Base-by-base conservation (phyloP, 2,797 vertebrate genomes). In the Xenentodon cancila region DNA sequence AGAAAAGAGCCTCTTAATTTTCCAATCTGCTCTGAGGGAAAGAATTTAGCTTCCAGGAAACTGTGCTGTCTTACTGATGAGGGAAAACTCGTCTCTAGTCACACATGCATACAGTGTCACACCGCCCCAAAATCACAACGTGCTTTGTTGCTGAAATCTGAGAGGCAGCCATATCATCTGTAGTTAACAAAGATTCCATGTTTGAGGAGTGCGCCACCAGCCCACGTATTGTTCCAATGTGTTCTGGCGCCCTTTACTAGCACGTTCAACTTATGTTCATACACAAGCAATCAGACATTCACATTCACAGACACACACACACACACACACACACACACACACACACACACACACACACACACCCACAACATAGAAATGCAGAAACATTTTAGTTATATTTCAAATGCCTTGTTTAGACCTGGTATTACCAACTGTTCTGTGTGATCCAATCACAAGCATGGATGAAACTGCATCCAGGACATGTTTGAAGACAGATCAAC, bases 171-270 rank as follows among this genome's bases (percentile, higher is more conserved):
- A 43, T 19, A 69, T 40, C 30, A n/a, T 61, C n/a, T n/a, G n/a
- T 25, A 25, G 25, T 63, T 62, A 53, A 6, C 9, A 17, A 70
- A 25, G 16, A 53, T 18, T 53, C 25, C 20, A 0, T 0, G 1
- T 59, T 68, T 59, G 12, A 49, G 18, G 43, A 22, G 59, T 44
- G 68, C 44, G 22, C 47, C 42, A 21, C 16, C 13, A 52, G 49
- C 42, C 6, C 22, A 11, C 57, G 43, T 30, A 44, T 37, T 47
- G 42, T 42, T 27, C 55, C 9, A 50, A 11, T 37, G 5, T n/a
- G 13, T 37, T 25, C 34, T 12, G 9, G 9, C 9, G 11, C 11
- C 34, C 9, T 37, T 49, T 25, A 42, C 7, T 21, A 16, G 7
- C 42, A 13, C 0, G n/a, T 60, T 42, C 11, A 22, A 30, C 51